Base-by-base conservation (phyloP, 2,113 vertebrate species). In the Corythornis madagascariensis region DNA sequence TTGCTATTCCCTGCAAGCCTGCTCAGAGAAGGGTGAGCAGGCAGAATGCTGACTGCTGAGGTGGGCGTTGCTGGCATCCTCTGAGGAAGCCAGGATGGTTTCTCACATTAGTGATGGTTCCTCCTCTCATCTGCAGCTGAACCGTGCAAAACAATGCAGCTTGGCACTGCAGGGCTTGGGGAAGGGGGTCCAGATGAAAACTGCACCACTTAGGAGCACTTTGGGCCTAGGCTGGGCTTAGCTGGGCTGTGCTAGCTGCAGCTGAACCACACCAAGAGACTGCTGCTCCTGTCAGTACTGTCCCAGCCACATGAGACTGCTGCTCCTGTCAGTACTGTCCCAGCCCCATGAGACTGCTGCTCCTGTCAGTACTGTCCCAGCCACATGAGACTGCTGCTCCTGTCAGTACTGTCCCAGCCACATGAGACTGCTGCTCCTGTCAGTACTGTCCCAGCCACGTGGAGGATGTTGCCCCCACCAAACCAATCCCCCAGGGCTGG, bases 81-180 rank as follows among this genome's bases (percentile, higher is more conserved):
- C 57, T 19, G 63, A 85, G 71, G 78, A 55, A 83, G n/a, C 21
- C 33, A 28, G n/a, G 21, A n/a, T 79, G 87, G 25, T 89, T 93
- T 90, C 81, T 94, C 53, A n/a, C 11, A 1, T 71, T 60, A 78
- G 65, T 71, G 56, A 29, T 73, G 57, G 40, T 65, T 93, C 26
- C 63, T 91, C 50, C 74, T 77, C 56, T 84, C 42, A 8, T 83
- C 85, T 91, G 19, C 63, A 55, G 24, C 21, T 63, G 48, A 90
- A 45, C 29, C 22, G 52, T 48, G 74, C 4, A 57, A 61, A 85
- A 77, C 60, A 38, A 56, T 11, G 26, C 40, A 59, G 11, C 15
- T 47, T 59, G 76, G 11, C 69, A 22, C 33, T 42, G 13, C 42
- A 40, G 65, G 86, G 38, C 61, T 74, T 63, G 86, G 53, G 56